A percentile compares a stretch with the other conserved stretches of the same genome.
phyloP scores from a whole-genome alignment of 2,888 invertebrate genomes.

The Rhabditoides inermis region DNA sequence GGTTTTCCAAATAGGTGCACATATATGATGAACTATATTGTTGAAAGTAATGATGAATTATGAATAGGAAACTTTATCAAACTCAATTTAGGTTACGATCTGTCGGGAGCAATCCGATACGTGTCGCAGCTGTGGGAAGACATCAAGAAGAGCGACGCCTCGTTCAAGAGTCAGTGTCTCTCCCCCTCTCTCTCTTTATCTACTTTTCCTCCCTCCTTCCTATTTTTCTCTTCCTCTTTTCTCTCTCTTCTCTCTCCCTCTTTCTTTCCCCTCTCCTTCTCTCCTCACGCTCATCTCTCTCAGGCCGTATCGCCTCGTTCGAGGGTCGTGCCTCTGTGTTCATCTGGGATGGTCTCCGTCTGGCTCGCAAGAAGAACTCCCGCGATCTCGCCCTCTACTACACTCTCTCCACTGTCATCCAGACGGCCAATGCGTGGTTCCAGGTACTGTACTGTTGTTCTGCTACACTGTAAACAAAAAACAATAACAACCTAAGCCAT shows the following conservation, averaged over 20 bases:
- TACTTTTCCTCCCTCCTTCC: too few relatives aligned
- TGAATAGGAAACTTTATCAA: background rate
- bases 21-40: background rate
- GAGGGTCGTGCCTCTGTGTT: conserved; percentile 42
- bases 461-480: too few relatives aligned
- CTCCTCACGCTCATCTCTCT: background rate
- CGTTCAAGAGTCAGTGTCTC: too few relatives aligned
- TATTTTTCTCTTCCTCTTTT: too few relatives aligned
- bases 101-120: conserved; percentile 36
- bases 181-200: too few relatives aligned
- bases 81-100: conserved; percentile 26
- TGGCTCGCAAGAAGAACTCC: conserved; percentile 34
- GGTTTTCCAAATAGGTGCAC: background rate
- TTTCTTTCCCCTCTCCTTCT: background rate
- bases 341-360: conserved; percentile 48
- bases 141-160: conserved; percentile 19
- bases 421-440: conserved; percentile 39
- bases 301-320: conserved; percentile 26
- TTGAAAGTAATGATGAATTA: background rate
- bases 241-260: background rate
- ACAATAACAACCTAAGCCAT: too few relatives aligned
- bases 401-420: conserved; percentile 35
- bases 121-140: conserved; percentile 38
- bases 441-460: too few relatives aligned
- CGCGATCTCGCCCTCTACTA: conserved; percentile 41